phyloP scores from a whole-genome alignment of 2,888 invertebrate species.

The Hecatera dysodea region DNA sequence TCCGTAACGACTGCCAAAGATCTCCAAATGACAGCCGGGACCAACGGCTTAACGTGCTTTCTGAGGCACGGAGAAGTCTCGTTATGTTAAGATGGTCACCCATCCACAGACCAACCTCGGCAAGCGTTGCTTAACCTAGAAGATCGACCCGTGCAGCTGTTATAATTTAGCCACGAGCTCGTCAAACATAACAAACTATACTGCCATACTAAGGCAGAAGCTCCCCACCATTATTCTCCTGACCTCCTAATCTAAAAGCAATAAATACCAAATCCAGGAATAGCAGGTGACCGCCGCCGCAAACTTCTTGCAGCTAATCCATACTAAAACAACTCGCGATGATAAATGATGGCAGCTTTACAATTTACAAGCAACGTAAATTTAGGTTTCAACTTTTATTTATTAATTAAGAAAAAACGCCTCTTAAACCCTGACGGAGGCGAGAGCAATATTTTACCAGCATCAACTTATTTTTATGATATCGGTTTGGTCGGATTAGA shows the following conservation, averaged over 20 bases:
- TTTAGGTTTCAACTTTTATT: constrained; percentile 61
- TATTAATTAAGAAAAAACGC: constrained; percentile 58
- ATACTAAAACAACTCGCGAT: constrained; percentile 54
- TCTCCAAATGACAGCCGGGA: too few species aligned
- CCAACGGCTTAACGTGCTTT: too few species aligned
- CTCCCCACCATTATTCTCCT: neutral
- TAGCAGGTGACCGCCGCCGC: constrained; percentile 62
- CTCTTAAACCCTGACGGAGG: constrained; percentile 16
- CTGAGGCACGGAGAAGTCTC: too few species aligned
- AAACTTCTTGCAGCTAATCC: constrained; percentile 68
- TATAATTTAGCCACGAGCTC: too few species aligned
- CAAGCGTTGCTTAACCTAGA: too few species aligned
- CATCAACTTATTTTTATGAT: constrained; percentile 47
- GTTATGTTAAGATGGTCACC: too few species aligned
- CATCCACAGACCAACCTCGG: too few species aligned
- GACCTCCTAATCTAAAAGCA: constrained; percentile 32
- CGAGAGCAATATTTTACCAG: constrained; percentile 34
- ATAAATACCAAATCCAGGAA: constrained; percentile 56
- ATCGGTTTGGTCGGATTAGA: constrained; percentile 39
- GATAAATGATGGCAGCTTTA: constrained; percentile 61
- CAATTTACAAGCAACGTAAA: constrained; percentile 47
- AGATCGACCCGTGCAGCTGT: too few species aligned
- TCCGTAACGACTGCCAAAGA: too few species aligned
- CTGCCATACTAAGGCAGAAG: neutral
- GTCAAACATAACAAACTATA: neutral